phyloP scores from a whole-genome alignment of 2,113 vertebrate genomes.

The Columbina picui region DNA sequence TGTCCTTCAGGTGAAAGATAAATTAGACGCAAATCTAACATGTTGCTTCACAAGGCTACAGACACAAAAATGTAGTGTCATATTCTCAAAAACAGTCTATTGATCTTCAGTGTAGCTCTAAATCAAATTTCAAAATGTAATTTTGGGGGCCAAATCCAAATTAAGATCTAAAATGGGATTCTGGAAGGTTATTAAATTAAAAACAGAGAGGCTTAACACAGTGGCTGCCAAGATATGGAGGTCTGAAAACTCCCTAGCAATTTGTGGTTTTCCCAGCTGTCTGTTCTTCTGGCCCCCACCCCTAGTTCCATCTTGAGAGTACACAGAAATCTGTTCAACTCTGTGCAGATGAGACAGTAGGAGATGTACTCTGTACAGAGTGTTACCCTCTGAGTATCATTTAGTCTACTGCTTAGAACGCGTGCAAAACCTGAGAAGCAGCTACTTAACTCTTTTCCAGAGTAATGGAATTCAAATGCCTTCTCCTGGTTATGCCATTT shows the following conservation, averaged over 20 bases:
- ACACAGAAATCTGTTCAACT: neutral
- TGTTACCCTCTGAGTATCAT: neutral
- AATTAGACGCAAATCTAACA: neutral
- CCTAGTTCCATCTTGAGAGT: neutral
- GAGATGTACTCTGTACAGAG: neutral
- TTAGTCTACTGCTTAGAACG: neutral
- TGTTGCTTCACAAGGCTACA: neutral
- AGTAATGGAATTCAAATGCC: neutral
- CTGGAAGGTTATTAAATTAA: neutral
- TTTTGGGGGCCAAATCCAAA: neutral
- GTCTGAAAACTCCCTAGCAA: neutral
- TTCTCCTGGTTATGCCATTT: neutral
- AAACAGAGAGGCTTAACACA: neutral
- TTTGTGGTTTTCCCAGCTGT: neutral
- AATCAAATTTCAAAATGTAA: neutral
- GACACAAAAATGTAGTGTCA: neutral
- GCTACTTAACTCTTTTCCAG: neutral
- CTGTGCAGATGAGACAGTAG: neutral
- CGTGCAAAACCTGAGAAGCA: neutral
- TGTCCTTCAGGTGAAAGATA: neutral
- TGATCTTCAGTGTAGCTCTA: neutral
- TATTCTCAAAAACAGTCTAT: neutral
- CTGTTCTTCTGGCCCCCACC: neutral
- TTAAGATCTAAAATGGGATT: neutral
- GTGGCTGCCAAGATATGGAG: neutral